Percentiles rank a stretch among this genome's conserved stretches.
These are phyloP conservation scores for Copidosoma aretas DNA, from an alignment of 2,888 invertebrate genomes.

Conservation along the genomic window DNA sequence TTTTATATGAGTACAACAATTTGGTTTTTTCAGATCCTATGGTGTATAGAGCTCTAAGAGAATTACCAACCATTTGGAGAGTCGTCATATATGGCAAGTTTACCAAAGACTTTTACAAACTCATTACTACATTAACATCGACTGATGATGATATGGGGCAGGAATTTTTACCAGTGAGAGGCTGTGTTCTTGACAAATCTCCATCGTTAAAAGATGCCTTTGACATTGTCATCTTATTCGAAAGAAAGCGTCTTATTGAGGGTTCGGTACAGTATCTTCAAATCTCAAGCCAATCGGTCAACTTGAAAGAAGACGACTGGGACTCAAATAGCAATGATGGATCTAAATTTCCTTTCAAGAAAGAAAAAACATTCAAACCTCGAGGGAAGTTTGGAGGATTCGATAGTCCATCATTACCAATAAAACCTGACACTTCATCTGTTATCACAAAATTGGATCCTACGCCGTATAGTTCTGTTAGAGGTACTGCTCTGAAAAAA, in stretches of 20 bases:
- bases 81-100: constrained; percentile 33
- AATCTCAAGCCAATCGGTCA: constrained; percentile 24
- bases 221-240: constrained; percentile 38
- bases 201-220: constrained; percentile 32
- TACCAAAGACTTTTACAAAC: constrained; percentile 25
- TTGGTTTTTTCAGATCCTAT: constrained; percentile 20
- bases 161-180: constrained; percentile 34
- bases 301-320: constrained; percentile 5
- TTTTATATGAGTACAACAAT: background rate
- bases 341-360: too few species aligned
- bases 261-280: constrained; percentile 21
- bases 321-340: background rate
- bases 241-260: constrained; percentile 33
- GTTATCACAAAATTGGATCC: background rate
- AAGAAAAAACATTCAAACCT: constrained; percentile 6
- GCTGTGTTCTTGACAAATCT: constrained; percentile 34
- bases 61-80: constrained; percentile 35
- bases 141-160: constrained; percentile 20
- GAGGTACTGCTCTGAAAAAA: background rate
- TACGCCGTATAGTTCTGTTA: background rate
- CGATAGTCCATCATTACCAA: background rate
- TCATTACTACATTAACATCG: constrained; percentile 24
- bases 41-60: constrained; percentile 26
- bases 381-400: constrained; percentile 4
- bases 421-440: background rate